These are phyloP conservation scores for Drosophila tripunctata DNA, from an alignment of 2,888 invertebrate genomes.

Conservation along the genomic window DNA sequence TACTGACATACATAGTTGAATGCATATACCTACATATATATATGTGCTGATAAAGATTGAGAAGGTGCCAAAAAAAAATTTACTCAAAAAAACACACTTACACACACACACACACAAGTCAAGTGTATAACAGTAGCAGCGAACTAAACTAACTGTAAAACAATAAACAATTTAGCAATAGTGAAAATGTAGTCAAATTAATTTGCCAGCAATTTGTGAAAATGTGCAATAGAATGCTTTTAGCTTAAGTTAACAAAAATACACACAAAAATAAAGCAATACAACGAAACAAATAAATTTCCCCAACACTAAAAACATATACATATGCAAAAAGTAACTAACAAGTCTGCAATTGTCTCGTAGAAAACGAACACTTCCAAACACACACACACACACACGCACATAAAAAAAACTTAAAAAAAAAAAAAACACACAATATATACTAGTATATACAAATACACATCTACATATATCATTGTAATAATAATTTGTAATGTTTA, in stretches of 20 bases:
- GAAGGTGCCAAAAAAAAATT: slow-evolving; percentile 63
- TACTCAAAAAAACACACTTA: slow-evolving; percentile 1
- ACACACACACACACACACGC: slow-evolving; percentile 56
- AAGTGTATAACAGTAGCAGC: slow-evolving; percentile 13
- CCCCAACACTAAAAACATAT: slow-evolving; percentile 2
- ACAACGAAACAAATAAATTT: slow-evolving; percentile 29
- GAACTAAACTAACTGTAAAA: slow-evolving; percentile 45
- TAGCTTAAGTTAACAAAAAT: slow-evolving; percentile 55
- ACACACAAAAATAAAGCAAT: too few species aligned
- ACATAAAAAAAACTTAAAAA: slow-evolving; percentile 20
- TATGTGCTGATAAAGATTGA: slow-evolving; percentile 37
- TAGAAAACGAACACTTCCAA: slow-evolving; percentile 46
- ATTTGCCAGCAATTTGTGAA: slow-evolving; percentile 48
- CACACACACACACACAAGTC: slow-evolving; percentile 1
- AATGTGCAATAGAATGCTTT: slow-evolving; percentile 68
- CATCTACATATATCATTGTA: slow-evolving; percentile 75
- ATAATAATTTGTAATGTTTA: slow-evolving; percentile 77
- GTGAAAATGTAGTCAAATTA: slow-evolving; percentile 42
- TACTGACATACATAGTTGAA: slow-evolving; percentile 2
- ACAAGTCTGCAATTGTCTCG: slow-evolving; percentile 61
- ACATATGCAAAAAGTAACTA: slow-evolving; percentile 42
- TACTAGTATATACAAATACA: slow-evolving; percentile 55
- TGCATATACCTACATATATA: neutral
- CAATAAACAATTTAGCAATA: slow-evolving; percentile 39
- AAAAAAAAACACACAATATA: slow-evolving; percentile 67